Base-by-base conservation (phyloP, 2,797 vertebrate genomes). In the Esox masquinongy region DNA sequence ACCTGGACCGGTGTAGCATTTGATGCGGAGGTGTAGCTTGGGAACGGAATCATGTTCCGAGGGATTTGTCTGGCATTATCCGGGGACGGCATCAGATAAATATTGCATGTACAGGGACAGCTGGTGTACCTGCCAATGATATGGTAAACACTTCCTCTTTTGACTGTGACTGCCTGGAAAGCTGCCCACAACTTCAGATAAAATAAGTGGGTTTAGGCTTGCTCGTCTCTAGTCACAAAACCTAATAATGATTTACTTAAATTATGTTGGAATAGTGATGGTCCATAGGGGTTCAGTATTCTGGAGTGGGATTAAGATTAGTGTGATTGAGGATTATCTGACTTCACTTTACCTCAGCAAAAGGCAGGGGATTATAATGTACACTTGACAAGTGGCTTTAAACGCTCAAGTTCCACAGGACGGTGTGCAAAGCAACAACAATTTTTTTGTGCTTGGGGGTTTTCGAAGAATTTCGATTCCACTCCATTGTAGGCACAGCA, bases 141-240 rank as follows among this genome's bases (percentile, higher is more conserved):
- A 63, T 70, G 79, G 76, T 80, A 86, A 90, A 88, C 80, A 80
- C 47, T 66, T 70, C 74, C 74, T 74, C 49, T 49, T 51, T 77
- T 76, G 78, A 59, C 22, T 61, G 56, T 61, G 56, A 61, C 22
- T 56, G 80, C 68, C 74, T 80, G 56, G 61, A 82, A 83, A 83
- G 70, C 59, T 72, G 76, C 83, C 80, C 82, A 80, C 76, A 88
- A 77, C 77, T 82, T 73, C 76, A 72, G 78, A 83, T 6, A n/a
- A n/a, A 71, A 11, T 74, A 82, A 83, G 83, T 88, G 87, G 82
- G 90, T 88, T 79, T 82, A 82, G 87, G 81, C 85, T 74, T 82
- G 87, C 76, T 70, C n/a, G 24, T 82, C 78, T 73, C 71, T 14
- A 85, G 79, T 83, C 77, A 73, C 79, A 67, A 78, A 81, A 83